phyloP scores from a whole-genome alignment of 1,140 invertebrate species.

The Habropoda laboriosa region DNA sequence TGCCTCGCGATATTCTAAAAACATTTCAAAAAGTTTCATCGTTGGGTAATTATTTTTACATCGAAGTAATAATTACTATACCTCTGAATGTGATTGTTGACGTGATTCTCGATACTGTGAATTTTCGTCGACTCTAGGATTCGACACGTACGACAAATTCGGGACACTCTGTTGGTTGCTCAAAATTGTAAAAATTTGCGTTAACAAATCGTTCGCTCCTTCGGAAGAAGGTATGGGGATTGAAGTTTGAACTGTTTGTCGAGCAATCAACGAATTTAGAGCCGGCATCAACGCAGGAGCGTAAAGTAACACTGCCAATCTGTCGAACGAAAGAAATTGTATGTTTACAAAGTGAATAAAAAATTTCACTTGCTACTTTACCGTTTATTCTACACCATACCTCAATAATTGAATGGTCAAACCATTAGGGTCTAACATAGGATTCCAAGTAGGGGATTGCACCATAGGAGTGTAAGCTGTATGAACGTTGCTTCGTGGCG shows the following conservation, averaged over 20 bases:
- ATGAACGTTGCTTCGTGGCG: conserved; percentile 49
- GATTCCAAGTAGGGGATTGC: conserved; percentile 17
- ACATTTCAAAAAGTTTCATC: background rate
- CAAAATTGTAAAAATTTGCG: conserved; percentile 43
- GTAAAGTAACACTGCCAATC: conserved; percentile 50
- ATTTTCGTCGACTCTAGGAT: conserved; percentile 11
- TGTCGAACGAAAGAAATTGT: background rate
- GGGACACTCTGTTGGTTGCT: conserved; percentile 37
- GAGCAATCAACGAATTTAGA: conserved; percentile 51
- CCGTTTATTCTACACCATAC: conserved; percentile 19
- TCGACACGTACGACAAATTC: conserved; percentile 31
- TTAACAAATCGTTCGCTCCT: conserved; percentile 43
- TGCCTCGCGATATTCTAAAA: background rate
- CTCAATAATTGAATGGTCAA: conserved; percentile 53
- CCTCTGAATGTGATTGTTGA: background rate
- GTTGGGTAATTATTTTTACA: background rate
- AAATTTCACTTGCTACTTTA: background rate
- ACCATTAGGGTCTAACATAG: conserved; percentile 40
- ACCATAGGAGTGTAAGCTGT: conserved; percentile 40
- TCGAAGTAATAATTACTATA: background rate
- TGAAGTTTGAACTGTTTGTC: conserved; percentile 31
- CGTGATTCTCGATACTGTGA: background rate
- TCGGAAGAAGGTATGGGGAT: conserved; percentile 34
- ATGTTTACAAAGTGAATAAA: background rate
- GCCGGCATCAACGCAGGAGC: conserved; percentile 49